Evolutionary conservation across 2,888 invertebrate species (phyloP).

Genomic region (Acanthosoma haemorrhoidale): DNA sequence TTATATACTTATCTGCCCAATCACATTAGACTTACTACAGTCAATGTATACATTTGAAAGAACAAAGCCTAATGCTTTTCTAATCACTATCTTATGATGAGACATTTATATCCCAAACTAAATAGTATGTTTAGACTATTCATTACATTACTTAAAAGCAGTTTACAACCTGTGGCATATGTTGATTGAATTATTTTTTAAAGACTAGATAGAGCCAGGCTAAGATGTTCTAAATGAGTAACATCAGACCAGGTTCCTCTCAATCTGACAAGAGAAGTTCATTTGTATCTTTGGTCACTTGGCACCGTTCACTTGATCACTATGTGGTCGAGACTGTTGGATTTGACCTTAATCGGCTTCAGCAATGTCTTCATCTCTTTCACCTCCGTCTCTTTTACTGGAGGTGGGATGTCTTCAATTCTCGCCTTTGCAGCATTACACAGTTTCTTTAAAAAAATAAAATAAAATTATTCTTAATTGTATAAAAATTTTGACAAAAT

Average conservation of each 20-base stretch:
- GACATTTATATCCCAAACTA: too few relatives aligned
- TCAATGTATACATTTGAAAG: too few relatives aligned
- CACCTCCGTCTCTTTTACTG: conserved; percentile 27
- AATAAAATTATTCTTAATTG: conserved; percentile 24
- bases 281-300: neutral
- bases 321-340: conserved; percentile 33
- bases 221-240: neutral
- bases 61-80: too few relatives aligned
- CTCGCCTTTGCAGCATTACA: conserved; percentile 68
- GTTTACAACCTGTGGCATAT: too few relatives aligned
- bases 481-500: too few relatives aligned
- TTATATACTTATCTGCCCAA: too few relatives aligned
- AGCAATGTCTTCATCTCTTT: conserved; percentile 34
- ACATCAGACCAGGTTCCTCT: neutral
- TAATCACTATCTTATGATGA: too few relatives aligned
- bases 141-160: too few relatives aligned
- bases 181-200: neutral
- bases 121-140: too few relatives aligned
- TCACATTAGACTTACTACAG: too few relatives aligned
- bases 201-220: conserved; percentile 8
- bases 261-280: neutral
- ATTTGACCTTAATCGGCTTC: conserved; percentile 30
- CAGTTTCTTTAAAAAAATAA: conserved; percentile 61
- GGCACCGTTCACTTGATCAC: conserved; percentile 22
- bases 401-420: conserved; percentile 47